Base-by-base conservation (phyloP, 2,113 vertebrate species). In the Bettongia penicillata region DNA sequence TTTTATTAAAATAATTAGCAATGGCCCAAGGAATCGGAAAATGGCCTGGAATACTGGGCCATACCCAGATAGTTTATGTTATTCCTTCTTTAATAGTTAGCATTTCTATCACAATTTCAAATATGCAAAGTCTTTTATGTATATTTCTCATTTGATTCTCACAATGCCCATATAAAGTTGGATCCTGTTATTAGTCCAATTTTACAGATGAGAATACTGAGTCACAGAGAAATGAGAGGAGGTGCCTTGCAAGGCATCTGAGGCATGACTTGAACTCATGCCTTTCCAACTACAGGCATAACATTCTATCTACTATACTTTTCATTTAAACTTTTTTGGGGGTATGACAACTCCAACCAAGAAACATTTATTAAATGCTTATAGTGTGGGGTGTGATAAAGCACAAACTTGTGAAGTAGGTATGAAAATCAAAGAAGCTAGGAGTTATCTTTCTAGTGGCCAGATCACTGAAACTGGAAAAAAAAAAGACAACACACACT, bases 381-480 rank as follows among this genome's bases (percentile, higher is more conserved):
- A 68, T 6, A n/a, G 31, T 37, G 12, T 68, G 31, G 37, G 37
- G 14, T 37, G 37, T 68, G 61, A 16, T n/a, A 68, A 68, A n/a
- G 61, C 31, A 16, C 31, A 68, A 37, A 57, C 55, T 68, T 37
- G 10, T 68, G 61, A 94, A 55, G 61, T 53, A 61, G 2, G 48
- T 8, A 51, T 14, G 12, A 57, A 94, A 16, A 50, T 31, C 51
- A 91, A 95, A 84, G 8, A n/a, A n/a, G n/a, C n/a, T 12, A 22
- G n/a, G 24, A 61, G 22, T 5, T 24, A 10, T 92, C 12, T 55
- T 50, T 96, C 96, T 90, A 98, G 92, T 96, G 97, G 93, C 90
- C 8, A 94, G 57, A 43, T 92, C 90, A 89, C 48, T 51, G 90
- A 0, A 0, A 90, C 19, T 51, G 96, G n/a, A 23, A n/a, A 96